Evolutionary conservation across 2,888 invertebrate species (phyloP).

Genomic region (Brachypterus glaber): DNA sequence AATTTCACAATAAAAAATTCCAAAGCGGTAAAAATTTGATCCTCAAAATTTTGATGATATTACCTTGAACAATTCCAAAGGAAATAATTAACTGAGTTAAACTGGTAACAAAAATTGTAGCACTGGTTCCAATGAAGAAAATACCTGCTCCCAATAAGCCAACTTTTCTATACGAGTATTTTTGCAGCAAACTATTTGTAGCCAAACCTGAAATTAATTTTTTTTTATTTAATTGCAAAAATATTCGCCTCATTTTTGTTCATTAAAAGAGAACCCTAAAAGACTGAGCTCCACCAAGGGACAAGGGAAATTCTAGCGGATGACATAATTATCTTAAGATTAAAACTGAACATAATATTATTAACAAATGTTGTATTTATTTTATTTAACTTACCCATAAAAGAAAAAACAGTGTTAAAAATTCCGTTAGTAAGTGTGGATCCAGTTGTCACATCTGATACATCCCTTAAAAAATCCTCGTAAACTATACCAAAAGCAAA

Average conservation of each 20-base stretch:
- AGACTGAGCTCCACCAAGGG: too few species aligned
- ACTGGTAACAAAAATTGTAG: slow-evolving; percentile 53
- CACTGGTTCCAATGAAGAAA: slow-evolving; percentile 52
- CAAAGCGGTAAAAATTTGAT: too few species aligned
- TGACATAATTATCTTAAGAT: too few species aligned
- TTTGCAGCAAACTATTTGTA: slow-evolving; percentile 56
- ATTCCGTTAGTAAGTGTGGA: slow-evolving; percentile 61
- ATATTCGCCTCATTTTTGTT: too few species aligned
- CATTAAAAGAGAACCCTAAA: too few species aligned
- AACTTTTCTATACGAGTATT: slow-evolving; percentile 55
- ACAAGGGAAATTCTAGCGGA: too few species aligned
- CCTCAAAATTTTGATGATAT: slow-evolving; percentile 9
- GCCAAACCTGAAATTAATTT: slow-evolving; percentile 48
- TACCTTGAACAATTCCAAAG: slow-evolving; percentile 56
- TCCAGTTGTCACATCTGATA: slow-evolving; percentile 60
- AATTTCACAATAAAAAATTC: too few species aligned
- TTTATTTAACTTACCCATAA: slow-evolving; percentile 44
- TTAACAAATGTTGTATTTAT: too few species aligned
- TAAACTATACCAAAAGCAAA: slow-evolving; percentile 63
- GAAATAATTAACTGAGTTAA: slow-evolving; percentile 54
- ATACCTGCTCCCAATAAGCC: slow-evolving; percentile 56
- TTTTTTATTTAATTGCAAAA: background rate
- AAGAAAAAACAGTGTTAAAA: slow-evolving; percentile 54
- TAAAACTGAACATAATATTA: too few species aligned
- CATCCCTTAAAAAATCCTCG: slow-evolving; percentile 55